Percentiles rank a stretch among this genome's conserved stretches.
phyloP scores from a whole-genome alignment of 2,797 vertebrate genomes.

The Lithobates pipiens region DNA sequence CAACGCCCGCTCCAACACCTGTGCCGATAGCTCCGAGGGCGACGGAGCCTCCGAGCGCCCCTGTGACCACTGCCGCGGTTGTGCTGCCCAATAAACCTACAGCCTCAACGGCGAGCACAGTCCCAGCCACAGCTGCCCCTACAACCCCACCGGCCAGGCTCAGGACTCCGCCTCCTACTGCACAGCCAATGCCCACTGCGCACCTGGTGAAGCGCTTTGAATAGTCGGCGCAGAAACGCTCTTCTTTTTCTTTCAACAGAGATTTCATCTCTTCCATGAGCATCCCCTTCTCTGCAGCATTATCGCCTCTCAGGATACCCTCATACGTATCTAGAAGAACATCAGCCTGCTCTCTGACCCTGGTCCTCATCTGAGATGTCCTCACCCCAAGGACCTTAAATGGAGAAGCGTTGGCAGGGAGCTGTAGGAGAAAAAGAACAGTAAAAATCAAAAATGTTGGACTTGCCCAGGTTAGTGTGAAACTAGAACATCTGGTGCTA shows the following conservation, averaged over 20 bases:
- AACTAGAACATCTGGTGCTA: too few species aligned
- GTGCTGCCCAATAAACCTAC: conserved; percentile 22
- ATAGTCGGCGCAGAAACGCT: conserved; percentile 44
- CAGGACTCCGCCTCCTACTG: conserved; percentile 51
- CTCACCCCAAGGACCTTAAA: conserved; percentile 11
- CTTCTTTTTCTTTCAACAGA: not conserved
- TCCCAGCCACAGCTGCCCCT: conserved; percentile 56
- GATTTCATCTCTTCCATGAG: not conserved
- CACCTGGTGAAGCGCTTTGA: conserved; percentile 35
- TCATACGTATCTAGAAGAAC: not conserved
- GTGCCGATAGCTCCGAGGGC: conserved; percentile 51
- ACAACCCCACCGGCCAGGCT: conserved; percentile 52
- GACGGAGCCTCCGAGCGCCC: conserved; percentile 44
- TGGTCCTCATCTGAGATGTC: not conserved
- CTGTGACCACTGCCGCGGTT: conserved; percentile 36
- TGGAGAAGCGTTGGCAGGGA: not conserved
- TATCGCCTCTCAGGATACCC: not conserved
- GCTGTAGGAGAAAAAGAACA: conserved; percentile 5
- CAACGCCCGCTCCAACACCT: conserved; percentile 56
- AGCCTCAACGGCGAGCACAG: conserved; percentile 52
- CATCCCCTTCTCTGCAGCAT: not conserved
- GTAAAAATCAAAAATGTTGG: not conserved
- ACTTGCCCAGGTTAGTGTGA: too few species aligned
- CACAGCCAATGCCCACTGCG: conserved; percentile 40
- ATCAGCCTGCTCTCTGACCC: not conserved